Evolutionary conservation across 2,797 vertebrate species (phyloP).

Genomic region (Tadarida brasiliensis): DNA sequence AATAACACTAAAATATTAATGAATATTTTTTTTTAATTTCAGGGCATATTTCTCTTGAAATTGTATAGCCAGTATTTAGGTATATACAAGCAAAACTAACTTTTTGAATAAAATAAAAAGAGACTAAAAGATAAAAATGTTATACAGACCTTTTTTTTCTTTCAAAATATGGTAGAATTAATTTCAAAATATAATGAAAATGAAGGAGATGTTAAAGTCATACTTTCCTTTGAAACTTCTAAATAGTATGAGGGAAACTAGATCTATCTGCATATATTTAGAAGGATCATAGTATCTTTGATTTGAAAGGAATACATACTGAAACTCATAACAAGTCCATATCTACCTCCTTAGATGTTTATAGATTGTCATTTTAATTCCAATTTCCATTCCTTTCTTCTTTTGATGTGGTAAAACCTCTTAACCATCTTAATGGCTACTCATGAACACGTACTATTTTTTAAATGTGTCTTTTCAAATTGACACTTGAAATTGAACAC

Average conservation of each 20-base stretch:
- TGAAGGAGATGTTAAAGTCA: not conserved
- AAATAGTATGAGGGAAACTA: not conserved
- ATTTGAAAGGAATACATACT: not conserved
- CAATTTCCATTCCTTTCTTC: not conserved
- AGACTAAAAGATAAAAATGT: not conserved
- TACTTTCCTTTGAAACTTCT: not conserved
- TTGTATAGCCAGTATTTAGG: not conserved
- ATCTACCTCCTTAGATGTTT: constrained; percentile 24
- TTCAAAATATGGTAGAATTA: not conserved
- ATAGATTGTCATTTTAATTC: not conserved
- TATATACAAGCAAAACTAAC: not conserved
- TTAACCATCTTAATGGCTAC: not conserved
- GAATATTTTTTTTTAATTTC: not conserved
- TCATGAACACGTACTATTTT: not conserved
- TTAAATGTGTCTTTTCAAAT: constrained; percentile 16
- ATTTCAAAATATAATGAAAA: not conserved
- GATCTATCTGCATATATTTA: not conserved
- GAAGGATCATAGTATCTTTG: not conserved
- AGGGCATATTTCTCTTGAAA: constrained; percentile 43
- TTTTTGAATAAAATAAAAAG: constrained; percentile 34
- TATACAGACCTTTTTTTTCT: not conserved
- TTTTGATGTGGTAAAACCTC: not conserved
- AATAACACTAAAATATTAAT: constrained; percentile 48
- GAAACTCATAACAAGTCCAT: not conserved
- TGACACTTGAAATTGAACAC: constrained; percentile 31